Percentiles rank a stretch among this genome's conserved stretches.
Conservation (phyloP, 35 echinoderm and acorn worm species). For the Lytechinus pictus region DNA sequence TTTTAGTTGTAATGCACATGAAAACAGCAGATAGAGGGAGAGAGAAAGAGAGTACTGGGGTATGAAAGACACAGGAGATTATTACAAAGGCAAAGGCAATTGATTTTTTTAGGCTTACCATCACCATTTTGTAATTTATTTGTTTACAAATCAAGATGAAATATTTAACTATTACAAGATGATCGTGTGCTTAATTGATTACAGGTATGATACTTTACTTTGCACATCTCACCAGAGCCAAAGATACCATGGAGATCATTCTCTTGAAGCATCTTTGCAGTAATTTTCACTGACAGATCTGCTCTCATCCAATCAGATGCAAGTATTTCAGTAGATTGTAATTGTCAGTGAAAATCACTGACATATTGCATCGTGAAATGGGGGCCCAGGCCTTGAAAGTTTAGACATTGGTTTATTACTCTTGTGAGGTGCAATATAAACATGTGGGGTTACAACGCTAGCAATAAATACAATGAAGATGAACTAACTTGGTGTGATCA, state of each 20-base stretch:
- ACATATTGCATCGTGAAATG: too few species aligned
- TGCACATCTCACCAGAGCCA: slow-evolving; percentile 16
- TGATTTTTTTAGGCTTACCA: not conserved
- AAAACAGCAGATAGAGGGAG: not conserved
- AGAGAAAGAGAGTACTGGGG: not conserved
- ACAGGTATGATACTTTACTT: not conserved
- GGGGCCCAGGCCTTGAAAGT: not conserved
- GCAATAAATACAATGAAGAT: slow-evolving; percentile 10
- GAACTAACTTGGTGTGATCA: slow-evolving; percentile 3
- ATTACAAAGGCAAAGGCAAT: not conserved
- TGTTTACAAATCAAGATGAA: not conserved
- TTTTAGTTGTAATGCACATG: too few species aligned
- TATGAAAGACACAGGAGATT: not conserved
- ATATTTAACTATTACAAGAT: too few species aligned
- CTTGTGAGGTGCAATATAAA: not conserved
- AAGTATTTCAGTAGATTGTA: too few species aligned
- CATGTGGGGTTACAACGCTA: not conserved
- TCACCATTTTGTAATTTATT: not conserved
- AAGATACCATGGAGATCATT: not conserved
- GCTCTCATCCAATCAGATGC: too few species aligned
- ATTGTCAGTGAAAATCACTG: too few species aligned
- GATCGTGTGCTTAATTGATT: not conserved
- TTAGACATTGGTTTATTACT: not conserved
- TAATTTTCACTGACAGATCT: too few species aligned
- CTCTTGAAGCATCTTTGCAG: too few species aligned